These are phyloP conservation scores for Antennarius maculatus DNA, from an alignment of 2,797 vertebrate genomes.

Conservation along the genomic window DNA sequence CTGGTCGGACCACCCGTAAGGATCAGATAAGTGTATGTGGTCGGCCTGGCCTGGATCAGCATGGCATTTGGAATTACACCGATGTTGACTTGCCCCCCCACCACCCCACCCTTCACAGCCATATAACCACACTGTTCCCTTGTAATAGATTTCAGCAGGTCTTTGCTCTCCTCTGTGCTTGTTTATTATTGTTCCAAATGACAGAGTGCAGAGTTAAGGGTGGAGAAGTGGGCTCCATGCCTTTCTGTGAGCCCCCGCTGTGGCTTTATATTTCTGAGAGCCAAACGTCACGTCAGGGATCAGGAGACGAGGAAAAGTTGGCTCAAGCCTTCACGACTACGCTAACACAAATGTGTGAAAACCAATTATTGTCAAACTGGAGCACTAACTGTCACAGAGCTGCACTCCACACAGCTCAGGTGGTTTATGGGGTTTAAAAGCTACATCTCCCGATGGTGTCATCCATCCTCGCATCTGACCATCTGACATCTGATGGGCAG, in stretches of 20 bases:
- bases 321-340: constrained; percentile 27
- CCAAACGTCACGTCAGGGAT: constrained; percentile 50
- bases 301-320: constrained; percentile 15
- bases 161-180: constrained; percentile 66
- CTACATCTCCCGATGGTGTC: constrained; percentile 57
- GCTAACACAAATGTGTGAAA: constrained; percentile 31
- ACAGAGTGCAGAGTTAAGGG: constrained; percentile 78
- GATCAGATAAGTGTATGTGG: constrained; percentile 80
- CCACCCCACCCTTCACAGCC: constrained; percentile 13
- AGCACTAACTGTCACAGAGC: constrained; percentile 65
- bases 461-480: constrained; percentile 27
- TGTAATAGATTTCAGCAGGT: constrained; percentile 80
- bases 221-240: constrained; percentile 47
- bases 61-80: constrained; percentile 79
- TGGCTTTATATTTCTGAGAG: constrained; percentile 43
- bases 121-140: constrained; percentile 73
- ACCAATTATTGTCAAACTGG: constrained; percentile 69
- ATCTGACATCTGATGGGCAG: constrained; percentile 33
- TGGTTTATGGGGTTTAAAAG: constrained; percentile 77
- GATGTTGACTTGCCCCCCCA: constrained; percentile 51
- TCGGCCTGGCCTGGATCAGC: constrained; percentile 79
- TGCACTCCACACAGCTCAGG: constrained; percentile 46
- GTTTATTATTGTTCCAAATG: constrained; percentile 84
- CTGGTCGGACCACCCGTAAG: constrained; percentile 77
- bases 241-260: constrained; percentile 30